phyloP scores from a whole-genome alignment of 2,888 invertebrate genomes.

The Sinopyrophorus schimmeli region DNA sequence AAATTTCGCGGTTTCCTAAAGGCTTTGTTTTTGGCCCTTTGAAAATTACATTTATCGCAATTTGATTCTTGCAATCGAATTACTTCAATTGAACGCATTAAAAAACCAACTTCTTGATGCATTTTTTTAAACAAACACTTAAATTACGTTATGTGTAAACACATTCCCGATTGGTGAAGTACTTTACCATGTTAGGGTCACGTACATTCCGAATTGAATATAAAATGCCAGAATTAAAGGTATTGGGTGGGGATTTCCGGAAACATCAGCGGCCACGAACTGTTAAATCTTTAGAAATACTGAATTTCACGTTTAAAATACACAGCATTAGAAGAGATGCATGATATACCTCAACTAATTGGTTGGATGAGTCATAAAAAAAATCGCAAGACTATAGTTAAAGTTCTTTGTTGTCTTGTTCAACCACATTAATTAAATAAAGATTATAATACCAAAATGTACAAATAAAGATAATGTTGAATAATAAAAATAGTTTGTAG shows the following conservation, averaged over 20 bases:
- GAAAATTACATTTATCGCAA: conserved; percentile 18
- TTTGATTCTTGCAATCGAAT: conserved; percentile 11
- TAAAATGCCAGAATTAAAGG: conserved; percentile 12
- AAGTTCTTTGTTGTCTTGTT: too few species aligned
- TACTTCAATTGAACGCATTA: conserved; percentile 19
- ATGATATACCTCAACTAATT: too few species aligned
- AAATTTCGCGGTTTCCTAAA: conserved; percentile 18
- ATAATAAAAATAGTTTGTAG: too few species aligned
- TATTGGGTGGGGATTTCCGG: conserved; percentile 26
- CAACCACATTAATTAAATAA: too few species aligned
- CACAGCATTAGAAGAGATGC: too few species aligned
- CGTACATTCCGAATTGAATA: conserved; percentile 20
- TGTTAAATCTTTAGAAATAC: conserved; percentile 19
- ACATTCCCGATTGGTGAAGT: neutral
- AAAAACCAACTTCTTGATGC: conserved; percentile 12
- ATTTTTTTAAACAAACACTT: neutral
- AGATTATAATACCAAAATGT: too few species aligned
- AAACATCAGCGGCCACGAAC: conserved; percentile 24
- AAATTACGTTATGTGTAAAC: neutral
- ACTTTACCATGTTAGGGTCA: conserved; percentile 18
- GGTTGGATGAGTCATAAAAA: too few species aligned
- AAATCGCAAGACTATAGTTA: too few species aligned
- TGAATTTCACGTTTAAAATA: too few species aligned
- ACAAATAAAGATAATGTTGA: too few species aligned
- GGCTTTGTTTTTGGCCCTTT: conserved; percentile 17